Evolutionary conservation across 2,888 invertebrate species (phyloP).

Genomic region (Meiosimyza decipiens): DNA sequence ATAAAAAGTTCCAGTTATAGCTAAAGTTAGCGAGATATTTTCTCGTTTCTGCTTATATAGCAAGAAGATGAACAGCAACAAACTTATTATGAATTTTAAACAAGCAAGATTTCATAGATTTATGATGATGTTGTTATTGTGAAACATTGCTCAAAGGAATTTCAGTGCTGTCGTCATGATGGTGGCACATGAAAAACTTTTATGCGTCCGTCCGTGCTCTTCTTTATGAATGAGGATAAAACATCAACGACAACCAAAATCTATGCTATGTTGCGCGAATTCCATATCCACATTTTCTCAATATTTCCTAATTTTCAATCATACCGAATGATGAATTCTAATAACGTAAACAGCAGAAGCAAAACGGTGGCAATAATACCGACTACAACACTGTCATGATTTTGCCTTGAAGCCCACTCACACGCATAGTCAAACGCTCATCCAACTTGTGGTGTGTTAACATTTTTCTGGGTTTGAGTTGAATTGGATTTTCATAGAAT

Average conservation of each 20-base stretch:
- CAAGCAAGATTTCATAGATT: slow-evolving; percentile 58
- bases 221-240: background rate
- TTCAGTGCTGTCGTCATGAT: background rate
- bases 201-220: background rate
- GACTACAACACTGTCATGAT: no score
- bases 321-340: slow-evolving; percentile 30
- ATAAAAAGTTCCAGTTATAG: no score
- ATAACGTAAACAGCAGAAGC: slow-evolving; percentile 10
- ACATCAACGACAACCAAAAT: slow-evolving; percentile 6
- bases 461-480: no score
- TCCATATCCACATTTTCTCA: slow-evolving; percentile 2
- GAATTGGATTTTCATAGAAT: no score
- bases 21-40: no score
- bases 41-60: no score
- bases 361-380: no score
- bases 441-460: no score
- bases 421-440: no score
- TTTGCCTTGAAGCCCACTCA: no score
- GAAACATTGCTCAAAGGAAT: no score
- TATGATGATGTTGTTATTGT: slow-evolving; percentile 46
- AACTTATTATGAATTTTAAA: slow-evolving; percentile 50
- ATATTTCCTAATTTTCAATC: slow-evolving; percentile 45
- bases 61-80: background rate
- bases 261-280: background rate
- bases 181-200: background rate